A percentile compares a stretch with the other conserved stretches of the same genome.
Evolutionary conservation across 1,140 invertebrate species (phyloP).

Genomic region (Ridgeia piscesae): DNA sequence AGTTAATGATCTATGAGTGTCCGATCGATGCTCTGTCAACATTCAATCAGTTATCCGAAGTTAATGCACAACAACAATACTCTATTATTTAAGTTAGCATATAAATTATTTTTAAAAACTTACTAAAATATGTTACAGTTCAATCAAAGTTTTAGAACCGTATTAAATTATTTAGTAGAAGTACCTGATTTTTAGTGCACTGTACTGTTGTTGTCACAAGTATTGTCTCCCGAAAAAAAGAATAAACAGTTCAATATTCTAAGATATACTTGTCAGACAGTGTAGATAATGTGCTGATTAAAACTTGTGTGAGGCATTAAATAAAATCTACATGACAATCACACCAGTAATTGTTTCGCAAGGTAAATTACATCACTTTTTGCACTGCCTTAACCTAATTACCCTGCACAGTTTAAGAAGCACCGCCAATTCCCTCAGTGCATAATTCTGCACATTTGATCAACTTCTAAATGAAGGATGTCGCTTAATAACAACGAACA

Average conservation of each 20-base stretch:
- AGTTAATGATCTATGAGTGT: too few relatives aligned
- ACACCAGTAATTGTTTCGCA: not conserved
- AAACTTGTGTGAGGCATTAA: not conserved
- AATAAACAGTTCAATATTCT: not conserved
- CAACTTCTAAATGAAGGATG: not conserved
- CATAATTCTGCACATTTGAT: not conserved
- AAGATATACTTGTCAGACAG: not conserved
- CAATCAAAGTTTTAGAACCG: too few relatives aligned
- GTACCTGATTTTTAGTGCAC: too few relatives aligned
- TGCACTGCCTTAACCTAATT: not conserved
- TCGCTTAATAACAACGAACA: not conserved
- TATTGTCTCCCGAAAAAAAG: not conserved
- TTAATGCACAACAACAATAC: too few relatives aligned
- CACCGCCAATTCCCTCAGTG: not conserved
- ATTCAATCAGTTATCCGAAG: too few relatives aligned
- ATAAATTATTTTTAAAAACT: too few relatives aligned
- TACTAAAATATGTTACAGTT: too few relatives aligned
- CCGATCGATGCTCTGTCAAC: too few relatives aligned
- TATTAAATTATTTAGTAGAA: too few relatives aligned
- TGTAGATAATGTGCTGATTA: not conserved
- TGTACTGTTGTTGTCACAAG: not conserved
- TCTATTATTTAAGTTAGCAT: too few relatives aligned
- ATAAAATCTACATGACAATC: not conserved
- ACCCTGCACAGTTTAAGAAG: not conserved
- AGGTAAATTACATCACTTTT: slow-evolving; percentile 6